These are phyloP conservation scores for Plestiodon gilberti DNA, from an alignment of 2,113 vertebrate genomes.

Conservation along the genomic window DNA sequence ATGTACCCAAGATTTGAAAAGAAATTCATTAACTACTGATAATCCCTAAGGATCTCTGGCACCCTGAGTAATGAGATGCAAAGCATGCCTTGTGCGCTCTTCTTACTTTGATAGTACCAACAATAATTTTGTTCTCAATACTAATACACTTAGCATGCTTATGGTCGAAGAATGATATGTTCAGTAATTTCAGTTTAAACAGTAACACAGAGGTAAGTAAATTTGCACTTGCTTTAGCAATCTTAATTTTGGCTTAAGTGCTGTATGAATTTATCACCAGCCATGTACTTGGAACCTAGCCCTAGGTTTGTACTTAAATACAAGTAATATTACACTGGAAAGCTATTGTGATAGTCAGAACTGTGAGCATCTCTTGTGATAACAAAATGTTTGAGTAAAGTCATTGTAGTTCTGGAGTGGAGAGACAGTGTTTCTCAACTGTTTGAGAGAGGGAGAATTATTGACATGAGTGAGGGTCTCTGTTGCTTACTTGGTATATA, in stretches of 20 bases:
- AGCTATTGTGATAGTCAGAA: neutral
- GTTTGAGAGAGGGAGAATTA: neutral
- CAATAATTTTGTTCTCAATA: slow-evolving; percentile 77
- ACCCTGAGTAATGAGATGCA: slow-evolving; percentile 71
- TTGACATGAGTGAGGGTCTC: neutral
- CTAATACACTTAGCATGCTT: slow-evolving; percentile 87
- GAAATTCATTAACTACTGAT: slow-evolving; percentile 73
- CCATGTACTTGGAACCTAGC: slow-evolving; percentile 23
- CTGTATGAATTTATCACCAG: neutral
- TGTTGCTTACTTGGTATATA: neutral
- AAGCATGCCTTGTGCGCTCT: slow-evolving; percentile 80
- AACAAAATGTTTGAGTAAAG: neutral
- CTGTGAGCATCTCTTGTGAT: neutral
- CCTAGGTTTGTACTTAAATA: neutral
- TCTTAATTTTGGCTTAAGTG: slow-evolving; percentile 32
- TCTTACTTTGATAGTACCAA: slow-evolving; percentile 74
- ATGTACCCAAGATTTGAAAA: slow-evolving; percentile 66
- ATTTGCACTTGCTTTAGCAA: slow-evolving; percentile 5
- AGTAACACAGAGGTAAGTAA: slow-evolving; percentile 73
- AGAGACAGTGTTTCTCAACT: neutral
- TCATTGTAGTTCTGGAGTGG: neutral
- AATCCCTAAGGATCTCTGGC: slow-evolving; percentile 67
- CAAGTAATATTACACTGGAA: neutral
- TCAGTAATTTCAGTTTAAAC: slow-evolving; percentile 64
- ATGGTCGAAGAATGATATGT: slow-evolving; percentile 74